Percentiles rank a stretch among this genome's conserved stretches.
Conservation (phyloP, 2,888 invertebrate genomes). For the Drosophila tanythrix region DNA sequence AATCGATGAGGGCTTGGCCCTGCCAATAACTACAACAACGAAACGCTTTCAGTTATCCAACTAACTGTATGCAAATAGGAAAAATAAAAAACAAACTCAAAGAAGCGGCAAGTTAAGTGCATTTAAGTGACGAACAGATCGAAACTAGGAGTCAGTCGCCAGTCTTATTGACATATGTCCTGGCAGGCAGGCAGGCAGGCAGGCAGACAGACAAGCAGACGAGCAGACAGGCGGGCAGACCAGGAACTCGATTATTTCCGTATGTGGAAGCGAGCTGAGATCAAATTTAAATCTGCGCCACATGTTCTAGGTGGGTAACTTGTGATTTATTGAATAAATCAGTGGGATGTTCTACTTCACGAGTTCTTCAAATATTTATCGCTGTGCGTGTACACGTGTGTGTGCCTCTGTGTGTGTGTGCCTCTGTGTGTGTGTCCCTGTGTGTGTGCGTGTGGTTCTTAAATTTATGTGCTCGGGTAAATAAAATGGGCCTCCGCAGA, state of each 20-base stretch:
- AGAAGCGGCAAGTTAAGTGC: conserved; percentile 61
- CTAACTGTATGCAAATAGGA: conserved; percentile 17
- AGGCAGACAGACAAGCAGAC: conserved; percentile 3
- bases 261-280: conserved; percentile 42
- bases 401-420: conserved; percentile 2
- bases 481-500: conserved; percentile 66
- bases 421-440: conserved; percentile 6
- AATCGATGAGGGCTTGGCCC: conserved; percentile 41
- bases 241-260: conserved; percentile 36
- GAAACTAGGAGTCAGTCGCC: conserved; percentile 28
- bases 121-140: conserved; percentile 66
- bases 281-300: conserved; percentile 68
- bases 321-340: conserved; percentile 81
- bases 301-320: conserved; percentile 51
- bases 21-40: conserved; percentile 51
- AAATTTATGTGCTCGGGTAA: conserved; percentile 74
- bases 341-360: conserved; percentile 54
- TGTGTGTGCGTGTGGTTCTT: conserved; percentile 44
- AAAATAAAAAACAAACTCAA: conserved; percentile 19
- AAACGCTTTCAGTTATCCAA: conserved; percentile 40
- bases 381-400: conserved; percentile 20
- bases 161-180: conserved; percentile 68
- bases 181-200: conserved; percentile 18
- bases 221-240: conserved; percentile 6
- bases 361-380: conserved; percentile 71